Conservation (phyloP, 2,113 vertebrate genomes). For the Chelonoidis abingdonii region DNA sequence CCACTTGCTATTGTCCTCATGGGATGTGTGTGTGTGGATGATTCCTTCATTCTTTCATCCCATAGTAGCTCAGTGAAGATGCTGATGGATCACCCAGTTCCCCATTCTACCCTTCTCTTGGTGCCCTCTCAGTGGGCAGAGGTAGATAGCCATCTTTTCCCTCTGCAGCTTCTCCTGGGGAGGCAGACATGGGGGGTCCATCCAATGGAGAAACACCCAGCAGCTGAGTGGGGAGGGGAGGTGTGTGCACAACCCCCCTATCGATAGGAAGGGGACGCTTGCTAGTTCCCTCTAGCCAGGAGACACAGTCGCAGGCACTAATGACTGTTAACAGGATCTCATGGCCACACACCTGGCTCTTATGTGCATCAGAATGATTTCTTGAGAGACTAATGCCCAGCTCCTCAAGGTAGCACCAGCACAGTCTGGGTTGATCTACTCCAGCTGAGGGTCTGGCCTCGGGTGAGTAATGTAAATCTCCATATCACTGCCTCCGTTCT, state of each 20-base stretch:
- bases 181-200: too few species aligned
- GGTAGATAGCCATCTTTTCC: not conserved
- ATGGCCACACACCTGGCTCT: not conserved
- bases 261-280: not conserved
- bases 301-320: not conserved
- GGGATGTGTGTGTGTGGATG: not conserved
- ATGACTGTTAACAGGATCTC: not conserved
- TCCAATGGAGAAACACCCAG: not conserved
- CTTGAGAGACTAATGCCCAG: not conserved
- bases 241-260: not conserved
- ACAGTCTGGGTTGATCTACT: not conserved
- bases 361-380: not conserved
- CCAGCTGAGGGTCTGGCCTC: not conserved
- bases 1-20: not conserved
- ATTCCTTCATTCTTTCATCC: not conserved
- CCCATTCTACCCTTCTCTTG: not conserved
- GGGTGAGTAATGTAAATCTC: rapidly evolving
- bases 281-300: not conserved
- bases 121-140: not conserved
- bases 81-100: not conserved
- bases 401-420: not conserved
- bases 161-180: not conserved
- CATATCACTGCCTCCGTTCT: not conserved
- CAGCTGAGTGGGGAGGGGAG: not conserved
- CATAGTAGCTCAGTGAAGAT: not conserved